Percentiles rank a stretch among this genome's conserved stretches.
phyloP scores from a whole-genome alignment of 2,113 vertebrate genomes.

The Chrysemys picta region DNA sequence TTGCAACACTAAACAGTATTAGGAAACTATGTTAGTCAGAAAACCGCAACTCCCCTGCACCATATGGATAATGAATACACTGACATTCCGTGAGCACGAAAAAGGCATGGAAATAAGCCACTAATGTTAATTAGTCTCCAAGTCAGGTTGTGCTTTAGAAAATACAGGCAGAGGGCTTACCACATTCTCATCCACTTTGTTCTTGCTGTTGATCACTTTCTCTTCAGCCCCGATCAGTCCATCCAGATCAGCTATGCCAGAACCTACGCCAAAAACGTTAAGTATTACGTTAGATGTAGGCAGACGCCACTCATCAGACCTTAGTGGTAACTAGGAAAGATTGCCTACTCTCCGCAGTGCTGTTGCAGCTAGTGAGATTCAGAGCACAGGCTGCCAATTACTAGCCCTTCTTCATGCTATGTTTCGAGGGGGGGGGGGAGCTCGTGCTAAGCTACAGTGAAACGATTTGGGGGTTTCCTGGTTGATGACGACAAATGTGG shows the following conservation, averaged over 20 bases:
- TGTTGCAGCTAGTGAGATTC: not conserved
- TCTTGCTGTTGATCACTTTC: slow-evolving; percentile 93
- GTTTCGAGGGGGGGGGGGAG: slow-evolving; percentile 7
- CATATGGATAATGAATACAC: not conserved
- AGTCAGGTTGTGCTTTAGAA: not conserved
- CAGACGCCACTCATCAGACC: not conserved
- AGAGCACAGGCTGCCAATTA: not conserved
- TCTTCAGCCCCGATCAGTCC: slow-evolving; percentile 93
- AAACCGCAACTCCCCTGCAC: slow-evolving; percentile 12
- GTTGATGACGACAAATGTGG: slow-evolving; percentile 49
- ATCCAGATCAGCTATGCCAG: slow-evolving; percentile 88
- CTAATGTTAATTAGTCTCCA: not conserved
- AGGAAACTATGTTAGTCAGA: not conserved
- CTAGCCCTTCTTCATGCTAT: slow-evolving; percentile 20
- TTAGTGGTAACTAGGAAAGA: not conserved
- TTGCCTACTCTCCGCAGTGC: not conserved
- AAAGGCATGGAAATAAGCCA: not conserved
- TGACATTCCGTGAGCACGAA: not conserved
- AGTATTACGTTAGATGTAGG: not conserved
- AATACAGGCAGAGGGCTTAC: slow-evolving; percentile 78
- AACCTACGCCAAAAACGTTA: slow-evolving; percentile 82
- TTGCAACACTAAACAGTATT: slow-evolving; percentile 32
- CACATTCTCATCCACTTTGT: slow-evolving; percentile 90
- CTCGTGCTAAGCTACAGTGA: slow-evolving; percentile 24
- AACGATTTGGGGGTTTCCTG: slow-evolving; percentile 21